Percentiles rank a stretch among this genome's conserved stretches.
Evolutionary conservation across 2,888 invertebrate genomes (phyloP).

Genomic region (Cabera pusaria): DNA sequence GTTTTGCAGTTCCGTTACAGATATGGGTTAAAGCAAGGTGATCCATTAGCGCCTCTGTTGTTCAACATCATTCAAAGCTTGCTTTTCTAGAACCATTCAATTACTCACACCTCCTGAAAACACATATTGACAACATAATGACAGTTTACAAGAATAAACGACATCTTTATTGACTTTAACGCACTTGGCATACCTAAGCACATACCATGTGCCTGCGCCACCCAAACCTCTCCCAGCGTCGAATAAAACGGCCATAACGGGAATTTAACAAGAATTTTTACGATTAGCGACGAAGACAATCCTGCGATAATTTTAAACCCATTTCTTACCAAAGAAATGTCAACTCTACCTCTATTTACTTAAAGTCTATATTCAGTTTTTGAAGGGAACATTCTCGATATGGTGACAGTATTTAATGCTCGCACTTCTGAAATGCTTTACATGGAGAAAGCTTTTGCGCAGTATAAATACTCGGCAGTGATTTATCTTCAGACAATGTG

Average conservation of each 20-base stretch:
- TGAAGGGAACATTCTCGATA: slow-evolving; percentile 12
- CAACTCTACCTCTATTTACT: slow-evolving; percentile 2
- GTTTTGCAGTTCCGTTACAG: no score
- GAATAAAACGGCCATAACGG: slow-evolving; percentile 40
- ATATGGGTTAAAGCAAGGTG: no score
- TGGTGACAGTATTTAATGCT: slow-evolving; percentile 32
- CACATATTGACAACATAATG: no score
- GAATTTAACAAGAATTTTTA: slow-evolving; percentile 60
- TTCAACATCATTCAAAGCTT: no score
- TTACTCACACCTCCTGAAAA: no score
- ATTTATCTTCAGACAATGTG: slow-evolving; percentile 14
- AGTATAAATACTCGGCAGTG: slow-evolving; percentile 12
- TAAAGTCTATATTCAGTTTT: slow-evolving; percentile 31
- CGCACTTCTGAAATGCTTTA: slow-evolving; percentile 50
- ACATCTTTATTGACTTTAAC: neutral
- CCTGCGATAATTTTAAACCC: slow-evolving; percentile 54
- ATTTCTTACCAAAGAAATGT: slow-evolving; percentile 13
- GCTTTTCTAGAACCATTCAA: no score
- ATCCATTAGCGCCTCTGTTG: no score
- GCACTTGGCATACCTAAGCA: slow-evolving; percentile 3
- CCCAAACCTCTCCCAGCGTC: slow-evolving; percentile 22
- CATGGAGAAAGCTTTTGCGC: slow-evolving; percentile 53
- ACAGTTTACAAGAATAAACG: no score
- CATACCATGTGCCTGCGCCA: slow-evolving; percentile 10
- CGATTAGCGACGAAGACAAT: slow-evolving; percentile 52